Evolutionary conservation across 2,113 vertebrate genomes (phyloP).

Genomic region (Ammodytes marinus): DNA sequence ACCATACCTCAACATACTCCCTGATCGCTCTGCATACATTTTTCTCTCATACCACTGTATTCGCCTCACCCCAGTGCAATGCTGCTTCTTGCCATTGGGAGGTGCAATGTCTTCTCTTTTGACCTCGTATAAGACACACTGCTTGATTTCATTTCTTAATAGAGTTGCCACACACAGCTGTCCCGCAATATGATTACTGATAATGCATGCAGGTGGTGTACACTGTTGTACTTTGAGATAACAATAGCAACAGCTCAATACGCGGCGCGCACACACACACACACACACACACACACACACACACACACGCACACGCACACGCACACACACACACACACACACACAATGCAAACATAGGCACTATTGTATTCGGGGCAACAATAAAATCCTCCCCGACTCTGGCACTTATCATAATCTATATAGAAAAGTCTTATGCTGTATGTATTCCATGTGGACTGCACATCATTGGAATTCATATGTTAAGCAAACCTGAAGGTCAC

Average conservation of each 20-base stretch:
- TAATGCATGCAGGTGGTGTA: constrained; percentile 21
- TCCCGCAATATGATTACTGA: constrained; percentile 6
- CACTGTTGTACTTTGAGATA: not conserved
- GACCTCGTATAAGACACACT: constrained; percentile 3
- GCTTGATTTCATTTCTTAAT: constrained; percentile 32
- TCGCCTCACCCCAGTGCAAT: constrained; percentile 45
- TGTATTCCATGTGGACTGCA: not conserved
- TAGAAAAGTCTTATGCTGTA: not conserved
- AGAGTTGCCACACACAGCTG: constrained; percentile 23
- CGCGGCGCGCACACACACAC: not conserved
- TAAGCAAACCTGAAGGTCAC: constrained; percentile 33
- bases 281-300: not conserved
- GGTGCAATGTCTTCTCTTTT: constrained; percentile 76
- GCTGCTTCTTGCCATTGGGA: constrained; percentile 68
- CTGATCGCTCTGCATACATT: not conserved
- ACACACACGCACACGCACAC: not conserved
- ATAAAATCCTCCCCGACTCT: not conserved
- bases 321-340: not conserved
- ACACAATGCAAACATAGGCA: too few species aligned
- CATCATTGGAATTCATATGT: constrained; percentile 23
- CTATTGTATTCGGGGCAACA: not conserved
- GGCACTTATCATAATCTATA: not conserved
- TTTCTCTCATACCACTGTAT: constrained; percentile 1
- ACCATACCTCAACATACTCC: not conserved
- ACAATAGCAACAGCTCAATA: not conserved